Conservation (phyloP, 2,888 invertebrate species). For the Limnephilus rhombicus region DNA sequence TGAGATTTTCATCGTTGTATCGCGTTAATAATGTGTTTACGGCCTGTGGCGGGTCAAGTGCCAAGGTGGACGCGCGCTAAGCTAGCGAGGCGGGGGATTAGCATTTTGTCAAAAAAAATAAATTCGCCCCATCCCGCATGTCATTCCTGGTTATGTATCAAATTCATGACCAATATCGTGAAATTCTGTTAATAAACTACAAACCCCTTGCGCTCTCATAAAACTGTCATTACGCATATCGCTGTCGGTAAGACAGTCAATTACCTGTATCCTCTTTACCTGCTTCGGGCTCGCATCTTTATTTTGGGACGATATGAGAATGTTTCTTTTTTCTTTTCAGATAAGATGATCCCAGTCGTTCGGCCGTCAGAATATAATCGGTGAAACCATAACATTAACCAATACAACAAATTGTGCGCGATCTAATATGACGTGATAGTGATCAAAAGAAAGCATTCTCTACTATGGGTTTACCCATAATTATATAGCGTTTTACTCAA, state of each 20-base stretch:
- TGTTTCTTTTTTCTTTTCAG: slow-evolving; percentile 53
- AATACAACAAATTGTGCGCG: slow-evolving; percentile 47
- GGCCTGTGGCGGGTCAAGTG: slow-evolving; percentile 62
- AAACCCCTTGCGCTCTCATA: slow-evolving; percentile 10
- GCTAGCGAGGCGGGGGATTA: slow-evolving; percentile 61
- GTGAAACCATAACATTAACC: slow-evolving; percentile 48
- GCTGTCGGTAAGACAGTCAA: slow-evolving; percentile 46
- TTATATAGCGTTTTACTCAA: slow-evolving; percentile 49
- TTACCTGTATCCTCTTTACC: slow-evolving; percentile 40
- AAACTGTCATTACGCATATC: slow-evolving; percentile 50
- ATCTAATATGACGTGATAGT: slow-evolving; percentile 55
- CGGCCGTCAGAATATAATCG: slow-evolving; percentile 24
- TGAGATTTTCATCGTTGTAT: slow-evolving; percentile 34
- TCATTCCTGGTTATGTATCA: not conserved
- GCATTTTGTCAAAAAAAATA: slow-evolving; percentile 58
- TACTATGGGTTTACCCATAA: slow-evolving; percentile 57
- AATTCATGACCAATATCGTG: not conserved
- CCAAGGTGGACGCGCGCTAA: slow-evolving; percentile 63
- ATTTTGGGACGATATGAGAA: slow-evolving; percentile 31
- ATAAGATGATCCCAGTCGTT: slow-evolving; percentile 47
- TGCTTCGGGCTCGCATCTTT: slow-evolving; percentile 32
- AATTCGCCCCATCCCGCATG: not conserved
- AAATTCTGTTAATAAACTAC: not conserved
- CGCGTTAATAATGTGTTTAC: slow-evolving; percentile 53
- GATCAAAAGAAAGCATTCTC: slow-evolving; percentile 39